A percentile compares a stretch with the other conserved stretches of the same genome.
Evolutionary conservation across 2,888 invertebrate genomes (phyloP).

Genomic region (Crocallis elinguaria): DNA sequence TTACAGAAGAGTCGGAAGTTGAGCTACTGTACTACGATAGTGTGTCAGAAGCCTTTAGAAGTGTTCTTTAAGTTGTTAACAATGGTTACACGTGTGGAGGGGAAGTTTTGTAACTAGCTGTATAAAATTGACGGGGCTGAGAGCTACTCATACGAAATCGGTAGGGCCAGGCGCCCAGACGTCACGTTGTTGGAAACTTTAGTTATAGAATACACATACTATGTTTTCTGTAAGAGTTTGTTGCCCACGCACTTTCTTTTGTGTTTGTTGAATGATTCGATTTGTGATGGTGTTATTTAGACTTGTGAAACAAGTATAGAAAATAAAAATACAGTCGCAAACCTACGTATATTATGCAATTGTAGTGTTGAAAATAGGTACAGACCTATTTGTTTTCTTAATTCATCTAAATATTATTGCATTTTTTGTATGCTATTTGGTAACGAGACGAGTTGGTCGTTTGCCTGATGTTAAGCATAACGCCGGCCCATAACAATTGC

Average conservation of each 20-base stretch:
- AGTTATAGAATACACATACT: slow-evolving; percentile 19
- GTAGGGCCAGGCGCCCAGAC: slow-evolving; percentile 19
- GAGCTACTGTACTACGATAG: slow-evolving; percentile 4
- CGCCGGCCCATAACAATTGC: too few species aligned
- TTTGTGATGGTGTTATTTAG: not conserved
- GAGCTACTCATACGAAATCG: slow-evolving; percentile 10
- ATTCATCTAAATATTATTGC: too few species aligned
- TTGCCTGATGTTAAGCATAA: too few species aligned
- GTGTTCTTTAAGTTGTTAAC: slow-evolving; percentile 25
- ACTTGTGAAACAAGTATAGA: not conserved
- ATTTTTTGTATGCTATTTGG: too few species aligned
- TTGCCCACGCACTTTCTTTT: slow-evolving; percentile 11
- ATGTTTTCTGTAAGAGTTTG: slow-evolving; percentile 10
- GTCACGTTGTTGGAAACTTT: slow-evolving; percentile 21
- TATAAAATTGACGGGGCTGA: slow-evolving; percentile 21
- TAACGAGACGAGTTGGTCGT: too few species aligned
- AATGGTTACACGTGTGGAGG: slow-evolving; percentile 25
- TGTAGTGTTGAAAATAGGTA: too few species aligned
- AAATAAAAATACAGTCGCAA: too few species aligned
- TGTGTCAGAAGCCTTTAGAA: slow-evolving; percentile 4
- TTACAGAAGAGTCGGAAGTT: not conserved
- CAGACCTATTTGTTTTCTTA: too few species aligned
- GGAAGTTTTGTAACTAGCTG: slow-evolving; percentile 20
- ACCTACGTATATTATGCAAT: too few species aligned
- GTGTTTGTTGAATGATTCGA: slow-evolving; percentile 16